Base-by-base conservation (phyloP, 2,888 invertebrate genomes). In the Anaspis maculata region DNA sequence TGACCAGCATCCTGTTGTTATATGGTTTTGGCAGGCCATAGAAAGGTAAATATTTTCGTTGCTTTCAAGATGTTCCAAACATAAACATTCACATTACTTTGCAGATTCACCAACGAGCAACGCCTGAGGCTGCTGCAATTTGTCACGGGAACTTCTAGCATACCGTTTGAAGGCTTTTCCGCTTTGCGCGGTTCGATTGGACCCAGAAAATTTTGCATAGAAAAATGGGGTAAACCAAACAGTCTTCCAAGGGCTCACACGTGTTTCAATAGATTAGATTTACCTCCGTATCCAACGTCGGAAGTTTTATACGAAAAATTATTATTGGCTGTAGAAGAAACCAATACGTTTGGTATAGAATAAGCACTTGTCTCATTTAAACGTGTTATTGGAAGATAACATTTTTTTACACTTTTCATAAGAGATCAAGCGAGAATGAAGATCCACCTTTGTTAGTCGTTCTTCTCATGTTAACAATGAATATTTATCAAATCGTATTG, bases 11-110 rank as follows among this genome's bases (percentile, higher is more conserved):
- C 90, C 90, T 39, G 94, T 96, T 42, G 87, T 97, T 35, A 73
- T 86, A 46, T 96, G 95, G 95, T 97, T 95, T 71, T 97, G 97
- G 97, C 82, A 86, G 62, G 90, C 94, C 27, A 94, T 97, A 42
- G 94, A 90, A 64, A 77, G 78, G 76, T 76, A 54, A 43, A 30
- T 35, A 19, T 13, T n/a, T n/a, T n/a, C 12, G 5, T 27, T 15
- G 11, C 3, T 16, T 6, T 28, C 19, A n/a, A n/a, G n/a, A n/a
- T n/a, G n/a, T n/a, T n/a, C n/a, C n/a, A n/a, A n/a, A n/a, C n/a
- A n/a, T n/a, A n/a, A n/a, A n/a, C n/a, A n/a, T n/a, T n/a, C 39
- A 9, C 11, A 30, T 31, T 34, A 38, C 37, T 25, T 61, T 56
- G 34, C 61, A 77, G 84, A 57, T 95, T 96, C 64, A 86, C 85